Evolutionary conservation across 1,140 invertebrate genomes (phyloP), one percentile per base, ranked within the genome.

Genomic region (Hermetia illucens): DNA sequence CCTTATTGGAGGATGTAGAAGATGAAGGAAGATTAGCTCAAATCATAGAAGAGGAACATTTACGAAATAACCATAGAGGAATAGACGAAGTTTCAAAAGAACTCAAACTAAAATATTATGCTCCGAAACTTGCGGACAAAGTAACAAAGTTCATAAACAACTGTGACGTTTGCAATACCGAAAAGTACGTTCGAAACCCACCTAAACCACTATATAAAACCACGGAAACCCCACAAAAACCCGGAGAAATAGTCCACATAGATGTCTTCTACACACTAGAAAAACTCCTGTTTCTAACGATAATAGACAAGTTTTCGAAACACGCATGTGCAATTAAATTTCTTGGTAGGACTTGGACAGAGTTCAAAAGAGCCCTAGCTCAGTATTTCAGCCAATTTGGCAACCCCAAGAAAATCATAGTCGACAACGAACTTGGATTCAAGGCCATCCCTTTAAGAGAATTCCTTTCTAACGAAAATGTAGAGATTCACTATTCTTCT

Each of bases 111-210:
- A 25, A 21, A 31, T n/a, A 31, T 21, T 31, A 31, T 16, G 16
- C 22, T 29, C 38, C 29, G 3, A 39, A 33, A 3, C n/a, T 39
- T 21, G 33, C 17, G 5, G 4, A n/a, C 18, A 39, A 21, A 21
- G 24, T 39, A 33, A 39, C 38, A n/a, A 5, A 39, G 20, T 39
- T 39, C 22, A 32, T 39, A 12, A 39, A 39, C 22, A 39, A 39
- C 20, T 39, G 29, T 17, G 38, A 39, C 17, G 17, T 33, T 4
- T 39, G 38, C 15, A 39, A n/a, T 22, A 13, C 33, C n/a, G 38
- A 39, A 21, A 18, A 5, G 13, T 34, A 3, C 3, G 30, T 13
- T 13, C 10, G 30, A 32, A 9, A 16, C 8, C 13, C 30, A 5
- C 9, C 17, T 6, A 32, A 32, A 32, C 30, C 9, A 32, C 10